Conservation (phyloP, 2,797 vertebrate species). For the Spheniscus humboldti region DNA sequence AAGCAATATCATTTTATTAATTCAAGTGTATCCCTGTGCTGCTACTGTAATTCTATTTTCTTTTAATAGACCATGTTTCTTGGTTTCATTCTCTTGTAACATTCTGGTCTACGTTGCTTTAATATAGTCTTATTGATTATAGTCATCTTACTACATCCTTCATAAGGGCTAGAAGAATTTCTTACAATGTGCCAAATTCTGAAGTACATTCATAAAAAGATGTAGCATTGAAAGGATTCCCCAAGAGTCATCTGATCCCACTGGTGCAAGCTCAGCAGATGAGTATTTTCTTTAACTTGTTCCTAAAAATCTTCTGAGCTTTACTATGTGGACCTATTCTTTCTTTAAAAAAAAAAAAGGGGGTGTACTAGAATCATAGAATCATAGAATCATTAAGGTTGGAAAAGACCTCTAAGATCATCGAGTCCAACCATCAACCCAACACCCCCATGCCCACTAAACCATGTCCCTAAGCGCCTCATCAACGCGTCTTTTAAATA, state of each 20-base stretch:
- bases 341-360: neutral
- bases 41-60: neutral
- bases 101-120: neutral
- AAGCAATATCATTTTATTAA: neutral
- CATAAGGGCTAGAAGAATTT: neutral
- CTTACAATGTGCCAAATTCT: neutral
- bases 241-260: neutral
- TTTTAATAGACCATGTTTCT: neutral
- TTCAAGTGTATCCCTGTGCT: neutral
- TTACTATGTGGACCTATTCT: neutral
- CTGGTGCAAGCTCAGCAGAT: neutral
- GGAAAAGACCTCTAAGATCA: no score
- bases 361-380: neutral
- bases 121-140: neutral
- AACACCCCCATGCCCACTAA: no score
- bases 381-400: no score
- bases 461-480: no score
- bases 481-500: no score
- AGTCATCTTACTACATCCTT: neutral
- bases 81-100: neutral
- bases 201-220: neutral
- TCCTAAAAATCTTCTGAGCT: neutral
- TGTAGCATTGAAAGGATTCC: neutral
- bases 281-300: neutral
- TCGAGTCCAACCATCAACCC: no score